phyloP scores from a whole-genome alignment of 2,888 invertebrate genomes.

The Emmelina monodactyla region DNA sequence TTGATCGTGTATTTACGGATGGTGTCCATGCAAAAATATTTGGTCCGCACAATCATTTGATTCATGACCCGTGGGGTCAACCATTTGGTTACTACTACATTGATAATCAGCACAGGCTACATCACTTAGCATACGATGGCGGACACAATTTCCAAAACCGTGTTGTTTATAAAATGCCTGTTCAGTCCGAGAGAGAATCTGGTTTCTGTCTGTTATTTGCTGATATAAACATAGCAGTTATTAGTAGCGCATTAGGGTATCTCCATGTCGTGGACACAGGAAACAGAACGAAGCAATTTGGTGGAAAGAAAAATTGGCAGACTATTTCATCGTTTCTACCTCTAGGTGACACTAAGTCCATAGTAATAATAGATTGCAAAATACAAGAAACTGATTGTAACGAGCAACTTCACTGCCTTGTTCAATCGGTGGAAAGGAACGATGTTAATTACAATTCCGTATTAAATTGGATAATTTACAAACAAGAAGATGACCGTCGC shows the following conservation, averaged over 20 bases:
- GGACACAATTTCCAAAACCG: slow-evolving; percentile 51
- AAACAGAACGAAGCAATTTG: slow-evolving; percentile 33
- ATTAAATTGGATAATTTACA: slow-evolving; percentile 70
- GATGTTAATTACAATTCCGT: slow-evolving; percentile 60
- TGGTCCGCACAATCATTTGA: slow-evolving; percentile 76
- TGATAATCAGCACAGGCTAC: slow-evolving; percentile 66
- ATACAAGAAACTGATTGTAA: slow-evolving; percentile 47
- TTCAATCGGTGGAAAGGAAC: slow-evolving; percentile 68
- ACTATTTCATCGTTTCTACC: slow-evolving; percentile 52
- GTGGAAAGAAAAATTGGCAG: slow-evolving; percentile 62
- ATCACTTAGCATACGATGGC: slow-evolving; percentile 59
- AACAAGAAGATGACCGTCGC: slow-evolving; percentile 41
- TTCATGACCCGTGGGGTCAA: slow-evolving; percentile 69
- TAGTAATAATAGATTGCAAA: slow-evolving; percentile 65
- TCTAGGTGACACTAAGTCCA: slow-evolving; percentile 58
- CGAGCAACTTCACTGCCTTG: slow-evolving; percentile 67
- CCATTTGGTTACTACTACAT: slow-evolving; percentile 71
- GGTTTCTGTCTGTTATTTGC: slow-evolving; percentile 75
- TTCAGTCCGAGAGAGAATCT: slow-evolving; percentile 40
- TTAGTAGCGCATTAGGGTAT: slow-evolving; percentile 75
- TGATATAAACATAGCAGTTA: slow-evolving; percentile 65
- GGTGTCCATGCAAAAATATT: slow-evolving; percentile 78
- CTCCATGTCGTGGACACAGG: slow-evolving; percentile 71
- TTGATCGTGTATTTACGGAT: slow-evolving; percentile 67
- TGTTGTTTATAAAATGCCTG: slow-evolving; percentile 64